Base-by-base conservation (phyloP, 2,888 invertebrate species). In the Eugnorisma glareosa region DNA sequence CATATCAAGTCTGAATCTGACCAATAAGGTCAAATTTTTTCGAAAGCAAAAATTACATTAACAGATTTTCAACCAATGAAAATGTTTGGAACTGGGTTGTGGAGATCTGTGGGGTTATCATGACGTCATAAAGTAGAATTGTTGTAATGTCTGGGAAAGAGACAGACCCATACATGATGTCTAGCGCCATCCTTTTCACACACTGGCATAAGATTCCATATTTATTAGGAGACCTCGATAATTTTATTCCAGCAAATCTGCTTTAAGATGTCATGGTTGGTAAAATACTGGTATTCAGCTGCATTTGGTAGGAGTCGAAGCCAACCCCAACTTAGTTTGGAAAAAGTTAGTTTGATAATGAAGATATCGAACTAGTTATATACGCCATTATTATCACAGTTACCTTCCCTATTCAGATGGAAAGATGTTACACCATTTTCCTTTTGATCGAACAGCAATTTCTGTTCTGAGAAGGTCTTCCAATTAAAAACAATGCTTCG, bases 401-500 rank as follows among this genome's bases (percentile, higher is more conserved):
- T 13, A 54, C 54, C 11, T 54, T n/a, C 54, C 11, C 11, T 13
- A 5, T 13, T 24, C 1, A 11, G 24, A 51, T n/a, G n/a, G 11
- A n/a, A n/a, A 54, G 13, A 28, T 54, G n/a, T 57, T 7, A 18
- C 57, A 28, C 28, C 28, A 18, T 73, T 54, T 43, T 43, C 2
- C 21, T 48, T 45, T 45, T 63, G 21, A 31, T 54, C 10, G 24
- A 57, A 68, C 37, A 13, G 18, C 18, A 2, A 61, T 18, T 28
- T 54, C 31, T 15, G 28, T 24, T 21, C n/a, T 2, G 35, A 64
- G 54, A 18, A 21, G 11, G 57, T 79, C n/a, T 28, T 70, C 67
- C 77, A 78, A 78, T 69, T 69, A 77, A 48, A 57, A 67, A 54
- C 24, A 57, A 28, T 40, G 31, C 40, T 35, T 45, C 59, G 54